Percentiles rank a stretch among this genome's conserved stretches.
These are phyloP conservation scores for Chrosomus eos DNA, from an alignment of 2,797 vertebrate species.

Conservation along the genomic window DNA sequence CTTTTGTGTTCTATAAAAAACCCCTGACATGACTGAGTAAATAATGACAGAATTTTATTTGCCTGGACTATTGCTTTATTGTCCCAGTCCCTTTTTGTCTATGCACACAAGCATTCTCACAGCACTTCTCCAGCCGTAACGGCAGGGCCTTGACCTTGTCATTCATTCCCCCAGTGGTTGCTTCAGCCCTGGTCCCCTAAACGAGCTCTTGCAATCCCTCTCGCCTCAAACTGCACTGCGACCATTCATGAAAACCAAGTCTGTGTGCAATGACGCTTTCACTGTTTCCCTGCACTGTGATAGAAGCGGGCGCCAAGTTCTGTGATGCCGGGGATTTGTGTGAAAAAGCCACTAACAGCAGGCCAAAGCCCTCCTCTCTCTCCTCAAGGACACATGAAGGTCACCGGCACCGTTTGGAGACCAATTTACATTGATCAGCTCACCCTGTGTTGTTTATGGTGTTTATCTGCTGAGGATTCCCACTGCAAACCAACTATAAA, in stretches of 20 bases:
- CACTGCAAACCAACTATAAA: conserved; percentile 67
- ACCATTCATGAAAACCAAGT: neutral
- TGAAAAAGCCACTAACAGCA: conserved; percentile 44
- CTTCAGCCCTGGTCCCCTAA: neutral
- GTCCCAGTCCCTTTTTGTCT: neutral
- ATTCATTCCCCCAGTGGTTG: conserved; percentile 19
- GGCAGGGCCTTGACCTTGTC: conserved; percentile 14
- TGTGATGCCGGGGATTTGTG: conserved; percentile 22
- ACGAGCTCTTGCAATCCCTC: neutral
- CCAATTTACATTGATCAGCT: conserved; percentile 76
- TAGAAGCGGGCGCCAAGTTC: conserved; percentile 34
- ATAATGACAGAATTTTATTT: neutral
- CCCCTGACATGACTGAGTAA: neutral
- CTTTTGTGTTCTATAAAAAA: neutral
- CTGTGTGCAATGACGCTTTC: neutral
- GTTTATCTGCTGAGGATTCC: conserved; percentile 66
- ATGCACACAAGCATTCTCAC: conserved; percentile 5
- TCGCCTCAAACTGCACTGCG: neutral
- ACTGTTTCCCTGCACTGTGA: neutral
- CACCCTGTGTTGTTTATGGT: conserved; percentile 55
- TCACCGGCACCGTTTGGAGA: conserved; percentile 67
- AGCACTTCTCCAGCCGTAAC: neutral
- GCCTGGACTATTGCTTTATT: neutral
- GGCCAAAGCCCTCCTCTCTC: conserved; percentile 47
- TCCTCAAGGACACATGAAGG: conserved; percentile 71